Base-by-base conservation (phyloP, 2,113 vertebrate species). In the Patagioenas fasciata region DNA sequence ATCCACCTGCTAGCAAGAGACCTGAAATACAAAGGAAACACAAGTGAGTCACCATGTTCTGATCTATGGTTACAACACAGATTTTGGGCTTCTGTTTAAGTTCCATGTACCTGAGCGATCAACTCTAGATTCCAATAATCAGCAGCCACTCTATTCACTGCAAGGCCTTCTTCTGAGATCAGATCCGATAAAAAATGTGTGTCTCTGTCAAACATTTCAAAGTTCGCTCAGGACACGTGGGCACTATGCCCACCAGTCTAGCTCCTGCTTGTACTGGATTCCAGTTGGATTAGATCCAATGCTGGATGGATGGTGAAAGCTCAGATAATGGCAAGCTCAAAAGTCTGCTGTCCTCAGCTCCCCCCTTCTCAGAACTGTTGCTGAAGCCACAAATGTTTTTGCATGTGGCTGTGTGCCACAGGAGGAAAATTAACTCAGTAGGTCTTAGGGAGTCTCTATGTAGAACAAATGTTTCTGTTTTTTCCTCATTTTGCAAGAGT, bases 201-300 rank as follows among this genome's bases (percentile, higher is more conserved):
- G 36, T 47, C 50, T 89, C 69, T 77, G 38, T 66, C 93, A 84
- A 77, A 70, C 3, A 25, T 84, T 74, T 81, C 36, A 58, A 84
- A 89, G 84, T 89, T 95, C 87, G 71, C 42, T 60, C 80, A 91
- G 95, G 91, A 62, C 42, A 8, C 80, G 53, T 79, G 73, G 93
- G 91, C 42, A 67, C 15, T 62, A 13, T 60, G 87, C 93, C 91
- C 61, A 85, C 42, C 53, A 67, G 61, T 74, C 69, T 64, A 74
- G 61, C 53, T 91, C 65, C 78, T 50, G 48, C 21, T 81, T 79
- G 17, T 71, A 29, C 28, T 62, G 47, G 25, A 56, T 88, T 95
- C 69, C 73, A 81, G 56, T 56, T 92, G 93, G 77, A 71, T 11
- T 56, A 15, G 36, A 70, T 78, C 64, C 87, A 91, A 1, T 12